Conservation (phyloP, 2,888 invertebrate species). For the Entomobrya multifasciata region DNA sequence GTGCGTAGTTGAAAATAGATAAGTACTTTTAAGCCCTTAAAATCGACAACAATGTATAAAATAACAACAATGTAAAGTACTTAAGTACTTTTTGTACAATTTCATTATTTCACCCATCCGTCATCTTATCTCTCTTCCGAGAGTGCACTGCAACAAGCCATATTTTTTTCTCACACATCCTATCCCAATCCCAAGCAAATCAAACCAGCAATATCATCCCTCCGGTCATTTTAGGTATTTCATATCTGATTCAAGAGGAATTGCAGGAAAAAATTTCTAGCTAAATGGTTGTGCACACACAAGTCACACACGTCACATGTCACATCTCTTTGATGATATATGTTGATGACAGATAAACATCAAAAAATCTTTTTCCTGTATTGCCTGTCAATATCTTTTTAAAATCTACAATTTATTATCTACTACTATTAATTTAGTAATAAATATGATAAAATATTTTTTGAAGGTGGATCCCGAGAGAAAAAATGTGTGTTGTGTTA, state of each 20-base stretch:
- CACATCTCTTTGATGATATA: too few species aligned
- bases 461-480: slow-evolving; percentile 10
- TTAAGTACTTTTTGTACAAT: too few species aligned
- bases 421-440: slow-evolving; percentile 53
- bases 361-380: slow-evolving; percentile 30
- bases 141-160: too few species aligned
- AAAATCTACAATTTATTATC: slow-evolving; percentile 44
- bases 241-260: too few species aligned
- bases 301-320: too few species aligned
- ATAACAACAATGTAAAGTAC: too few species aligned
- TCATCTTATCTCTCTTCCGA: slow-evolving; percentile 17
- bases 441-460: slow-evolving; percentile 31
- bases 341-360: background rate
- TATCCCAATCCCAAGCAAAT: too few species aligned
- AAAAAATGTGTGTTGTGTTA: background rate
- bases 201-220: slow-evolving; percentile 38
- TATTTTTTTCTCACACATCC: slow-evolving; percentile 29
- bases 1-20: too few species aligned
- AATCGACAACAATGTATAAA: background rate
- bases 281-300: too few species aligned
- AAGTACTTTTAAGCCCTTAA: too few species aligned
- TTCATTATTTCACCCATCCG: slow-evolving; percentile 35
- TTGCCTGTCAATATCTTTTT: slow-evolving; percentile 13
- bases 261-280: background rate
- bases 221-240: slow-evolving; percentile 33